A percentile compares a stretch with the other conserved stretches of the same genome.
These are phyloP conservation scores for Hylomyscus alleni DNA, from an alignment of 2,797 vertebrate genomes.

Conservation along the genomic window DNA sequence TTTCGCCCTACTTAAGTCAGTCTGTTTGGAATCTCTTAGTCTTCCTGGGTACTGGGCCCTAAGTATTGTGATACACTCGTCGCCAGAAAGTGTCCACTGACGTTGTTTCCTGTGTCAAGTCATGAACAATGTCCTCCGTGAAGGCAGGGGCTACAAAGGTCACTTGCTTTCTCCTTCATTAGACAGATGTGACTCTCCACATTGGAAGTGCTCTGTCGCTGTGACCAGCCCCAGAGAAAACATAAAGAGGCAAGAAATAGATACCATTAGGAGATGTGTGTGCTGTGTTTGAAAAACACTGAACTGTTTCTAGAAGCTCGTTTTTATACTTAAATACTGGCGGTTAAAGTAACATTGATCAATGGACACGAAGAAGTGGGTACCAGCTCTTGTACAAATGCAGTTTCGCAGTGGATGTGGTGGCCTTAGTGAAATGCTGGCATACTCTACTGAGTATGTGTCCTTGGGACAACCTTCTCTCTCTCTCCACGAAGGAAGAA, in stretches of 20 bases:
- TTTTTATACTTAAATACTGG: neutral
- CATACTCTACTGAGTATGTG: neutral
- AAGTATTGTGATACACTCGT: neutral
- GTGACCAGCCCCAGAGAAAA: neutral
- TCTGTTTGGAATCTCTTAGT: neutral
- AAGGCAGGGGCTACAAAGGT: neutral
- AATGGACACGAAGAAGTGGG: neutral
- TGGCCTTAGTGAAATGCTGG: no score
- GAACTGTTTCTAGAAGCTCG: neutral
- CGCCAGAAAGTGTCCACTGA: neutral
- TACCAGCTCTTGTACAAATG: neutral
- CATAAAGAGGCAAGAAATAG: neutral
- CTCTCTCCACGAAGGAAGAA: neutral
- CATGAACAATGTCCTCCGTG: neutral
- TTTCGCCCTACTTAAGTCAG: neutral
- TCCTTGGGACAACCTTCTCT: neutral
- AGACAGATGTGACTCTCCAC: neutral
- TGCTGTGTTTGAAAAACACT: neutral
- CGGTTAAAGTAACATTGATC: neutral
- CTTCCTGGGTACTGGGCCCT: neutral
- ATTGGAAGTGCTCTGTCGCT: neutral
- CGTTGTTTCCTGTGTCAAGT: neutral
- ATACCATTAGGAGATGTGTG: neutral
- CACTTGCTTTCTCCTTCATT: neutral
- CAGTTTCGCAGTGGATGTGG: neutral